A percentile compares a stretch with the other conserved stretches of the same genome.
phyloP scores from a whole-genome alignment of 2,797 vertebrate species.

The Parotocinclus haroldoi region DNA sequence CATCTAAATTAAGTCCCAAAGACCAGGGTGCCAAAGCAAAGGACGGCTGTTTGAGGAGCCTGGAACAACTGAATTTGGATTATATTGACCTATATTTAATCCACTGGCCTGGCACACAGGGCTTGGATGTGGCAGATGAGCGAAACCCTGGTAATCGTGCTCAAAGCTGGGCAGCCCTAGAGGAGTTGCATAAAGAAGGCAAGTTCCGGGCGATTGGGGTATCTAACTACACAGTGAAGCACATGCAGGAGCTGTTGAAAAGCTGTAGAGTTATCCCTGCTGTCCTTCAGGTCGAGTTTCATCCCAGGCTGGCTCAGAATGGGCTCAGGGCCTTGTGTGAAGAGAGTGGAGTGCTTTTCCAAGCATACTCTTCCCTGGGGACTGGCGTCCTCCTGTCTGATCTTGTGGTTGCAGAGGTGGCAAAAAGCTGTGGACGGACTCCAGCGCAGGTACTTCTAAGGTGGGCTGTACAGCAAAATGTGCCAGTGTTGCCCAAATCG shows the following conservation, averaged over 20 bases:
- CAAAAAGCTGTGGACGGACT: constrained; percentile 55
- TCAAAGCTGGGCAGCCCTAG: constrained; percentile 72
- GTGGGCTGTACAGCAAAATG: constrained; percentile 76
- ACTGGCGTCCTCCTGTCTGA: constrained; percentile 65
- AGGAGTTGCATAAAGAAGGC: constrained; percentile 68
- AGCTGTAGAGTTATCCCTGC: constrained; percentile 70
- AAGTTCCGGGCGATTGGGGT: constrained; percentile 76
- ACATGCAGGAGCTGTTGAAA: constrained; percentile 69
- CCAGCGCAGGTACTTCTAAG: constrained; percentile 75
- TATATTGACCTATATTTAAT: constrained; percentile 84
- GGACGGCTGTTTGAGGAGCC: constrained; percentile 67
- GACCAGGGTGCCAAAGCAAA: constrained; percentile 70
- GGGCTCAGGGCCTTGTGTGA: constrained; percentile 69
- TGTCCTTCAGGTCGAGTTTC: constrained; percentile 78
- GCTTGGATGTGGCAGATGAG: constrained; percentile 61
- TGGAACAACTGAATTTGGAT: constrained; percentile 67
- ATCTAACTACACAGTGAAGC: constrained; percentile 76
- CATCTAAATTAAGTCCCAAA: constrained; percentile 74
- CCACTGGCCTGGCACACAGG: constrained; percentile 81
- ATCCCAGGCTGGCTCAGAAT: constrained; percentile 69
- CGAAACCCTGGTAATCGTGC: constrained; percentile 67
- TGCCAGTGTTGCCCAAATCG: constrained; percentile 78
- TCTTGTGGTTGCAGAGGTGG: constrained; percentile 63
- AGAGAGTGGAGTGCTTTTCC: constrained; percentile 71
- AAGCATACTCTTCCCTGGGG: constrained; percentile 79